Evolutionary conservation across 2,113 vertebrate genomes (phyloP).

Genomic region (Rhombomys opimus): DNA sequence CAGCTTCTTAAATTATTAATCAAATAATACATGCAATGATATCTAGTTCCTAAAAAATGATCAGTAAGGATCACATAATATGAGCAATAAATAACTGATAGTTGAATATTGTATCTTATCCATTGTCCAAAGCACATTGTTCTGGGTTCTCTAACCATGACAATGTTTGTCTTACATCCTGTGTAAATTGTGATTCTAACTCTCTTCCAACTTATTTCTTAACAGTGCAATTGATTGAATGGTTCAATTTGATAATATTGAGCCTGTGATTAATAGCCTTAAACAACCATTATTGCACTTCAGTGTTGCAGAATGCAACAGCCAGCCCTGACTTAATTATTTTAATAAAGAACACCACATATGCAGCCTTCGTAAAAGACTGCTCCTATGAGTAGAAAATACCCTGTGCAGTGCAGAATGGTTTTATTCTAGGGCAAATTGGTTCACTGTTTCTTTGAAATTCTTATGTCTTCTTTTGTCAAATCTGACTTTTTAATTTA

Average conservation of each 20-base stretch:
- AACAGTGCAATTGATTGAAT: background rate
- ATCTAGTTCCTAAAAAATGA: background rate
- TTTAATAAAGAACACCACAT: background rate
- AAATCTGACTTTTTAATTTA: constrained; percentile 45
- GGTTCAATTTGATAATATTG: background rate
- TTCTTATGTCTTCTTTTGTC: background rate
- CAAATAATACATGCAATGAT: background rate
- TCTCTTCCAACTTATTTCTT: background rate
- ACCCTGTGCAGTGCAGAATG: background rate
- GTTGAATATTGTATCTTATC: background rate
- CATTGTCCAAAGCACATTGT: background rate
- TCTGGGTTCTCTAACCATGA: background rate
- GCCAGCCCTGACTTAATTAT: background rate
- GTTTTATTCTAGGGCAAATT: background rate
- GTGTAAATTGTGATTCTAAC: background rate
- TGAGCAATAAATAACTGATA: background rate
- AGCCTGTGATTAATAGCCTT: background rate
- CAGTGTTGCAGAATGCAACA: background rate
- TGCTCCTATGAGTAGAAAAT: background rate
- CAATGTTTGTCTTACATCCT: background rate
- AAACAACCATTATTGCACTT: background rate
- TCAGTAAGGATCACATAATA: background rate
- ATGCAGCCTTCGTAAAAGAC: background rate
- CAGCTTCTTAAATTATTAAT: background rate
- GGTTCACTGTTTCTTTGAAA: background rate